Conservation (phyloP, 1,140 invertebrate genomes). For the Cardiocondyla obscurior region DNA sequence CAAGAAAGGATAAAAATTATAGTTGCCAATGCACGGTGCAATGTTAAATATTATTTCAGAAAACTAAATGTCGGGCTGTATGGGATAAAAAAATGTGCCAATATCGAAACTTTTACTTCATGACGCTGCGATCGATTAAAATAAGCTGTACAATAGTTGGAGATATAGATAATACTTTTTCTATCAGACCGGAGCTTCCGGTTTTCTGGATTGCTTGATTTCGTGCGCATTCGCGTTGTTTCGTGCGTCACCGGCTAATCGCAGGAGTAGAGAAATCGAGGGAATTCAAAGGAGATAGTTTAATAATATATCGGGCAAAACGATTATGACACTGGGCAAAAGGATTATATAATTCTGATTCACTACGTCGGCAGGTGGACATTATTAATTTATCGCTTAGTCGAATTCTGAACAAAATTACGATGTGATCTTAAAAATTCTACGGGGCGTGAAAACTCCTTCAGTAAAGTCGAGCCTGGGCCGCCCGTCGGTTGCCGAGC, state of each 20-base stretch:
- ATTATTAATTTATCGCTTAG: not conserved
- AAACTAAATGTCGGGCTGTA: not conserved
- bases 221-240: slow-evolving; percentile 14
- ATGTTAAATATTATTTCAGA: not conserved
- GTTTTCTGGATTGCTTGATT: not conserved
- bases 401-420: not conserved
- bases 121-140: not conserved
- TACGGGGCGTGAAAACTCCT: too few species aligned
- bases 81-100: not conserved
- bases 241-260: not conserved
- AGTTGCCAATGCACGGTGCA: not conserved
- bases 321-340: not conserved
- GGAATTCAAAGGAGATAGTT: not conserved
- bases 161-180: not conserved
- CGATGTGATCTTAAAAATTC: not conserved
- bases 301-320: too few species aligned
- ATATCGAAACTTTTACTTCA: not conserved
- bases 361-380: not conserved
- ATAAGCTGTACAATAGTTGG: not conserved
- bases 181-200: not conserved
- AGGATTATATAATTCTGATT: too few species aligned
- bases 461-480: not conserved
- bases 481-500: too few species aligned
- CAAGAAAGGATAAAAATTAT: not conserved
- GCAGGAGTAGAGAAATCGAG: not conserved